Conservation (phyloP, 2,888 invertebrate species). For the Mimachlamys varia region DNA sequence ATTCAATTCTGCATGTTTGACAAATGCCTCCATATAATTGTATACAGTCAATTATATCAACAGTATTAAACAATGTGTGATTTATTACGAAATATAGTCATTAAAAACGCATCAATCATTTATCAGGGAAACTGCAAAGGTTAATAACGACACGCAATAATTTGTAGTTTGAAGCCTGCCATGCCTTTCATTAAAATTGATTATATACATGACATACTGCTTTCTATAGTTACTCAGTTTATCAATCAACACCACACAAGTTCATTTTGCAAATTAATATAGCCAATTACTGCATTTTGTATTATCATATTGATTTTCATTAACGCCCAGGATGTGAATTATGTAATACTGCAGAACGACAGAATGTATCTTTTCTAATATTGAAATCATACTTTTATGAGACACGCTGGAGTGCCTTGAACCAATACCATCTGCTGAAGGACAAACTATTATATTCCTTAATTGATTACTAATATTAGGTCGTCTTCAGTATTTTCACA, state of each 20-base stretch:
- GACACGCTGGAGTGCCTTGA: background rate
- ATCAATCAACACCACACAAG: background rate
- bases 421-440: background rate
- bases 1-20: conserved; percentile 1
- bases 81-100: background rate
- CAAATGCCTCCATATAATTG: background rate
- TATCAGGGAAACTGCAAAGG: background rate
- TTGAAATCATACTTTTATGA: background rate
- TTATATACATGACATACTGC: background rate
- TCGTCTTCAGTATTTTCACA: too few relatives aligned
- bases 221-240: background rate
- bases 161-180: background rate
- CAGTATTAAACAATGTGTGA: background rate
- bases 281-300: background rate
- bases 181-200: background rate
- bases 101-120: conserved; percentile 5
- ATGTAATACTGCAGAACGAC: background rate
- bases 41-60: background rate
- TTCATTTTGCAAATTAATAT: background rate
- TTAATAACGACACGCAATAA: background rate
- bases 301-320: background rate
- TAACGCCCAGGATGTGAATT: background rate
- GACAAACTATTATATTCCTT: background rate
- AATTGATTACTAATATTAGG: too few relatives aligned
- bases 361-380: background rate